Evolutionary conservation across 2,888 invertebrate genomes (phyloP).

Genomic region (Luperina testacea): DNA sequence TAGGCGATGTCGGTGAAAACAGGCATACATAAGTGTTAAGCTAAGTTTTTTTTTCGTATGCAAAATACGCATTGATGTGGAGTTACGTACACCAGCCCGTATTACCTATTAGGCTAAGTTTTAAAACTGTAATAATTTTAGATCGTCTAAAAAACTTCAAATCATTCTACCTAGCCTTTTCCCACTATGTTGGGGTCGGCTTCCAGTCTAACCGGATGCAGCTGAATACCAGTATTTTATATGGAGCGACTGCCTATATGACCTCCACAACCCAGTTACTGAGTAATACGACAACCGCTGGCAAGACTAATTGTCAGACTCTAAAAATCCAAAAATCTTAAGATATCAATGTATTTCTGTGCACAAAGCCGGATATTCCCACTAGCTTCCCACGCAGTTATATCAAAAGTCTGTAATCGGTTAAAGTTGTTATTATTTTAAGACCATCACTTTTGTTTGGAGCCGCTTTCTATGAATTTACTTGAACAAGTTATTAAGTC

Average conservation of each 20-base stretch:
- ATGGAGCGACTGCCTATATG: no score
- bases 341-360: constrained; percentile 3
- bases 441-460: constrained; percentile 40
- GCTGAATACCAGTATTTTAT: not conserved
- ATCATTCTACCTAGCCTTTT: not conserved
- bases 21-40: no score
- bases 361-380: not conserved
- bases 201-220: not conserved
- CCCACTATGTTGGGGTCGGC: not conserved
- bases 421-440: constrained; percentile 49
- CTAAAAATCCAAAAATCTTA: not conserved
- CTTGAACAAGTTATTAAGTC: constrained; percentile 61
- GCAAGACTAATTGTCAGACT: not conserved
- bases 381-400: not conserved
- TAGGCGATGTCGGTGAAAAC: no score
- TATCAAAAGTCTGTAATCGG: constrained; percentile 39
- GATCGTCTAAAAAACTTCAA: not conserved
- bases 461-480: constrained; percentile 44
- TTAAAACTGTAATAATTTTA: constrained; percentile 2
- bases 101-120: not conserved
- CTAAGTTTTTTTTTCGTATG: no score
- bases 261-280: not conserved
- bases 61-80: no score
- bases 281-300: not conserved
- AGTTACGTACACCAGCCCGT: no score